phyloP scores from a whole-genome alignment of 2,113 vertebrate species.

The Gallinago media region DNA sequence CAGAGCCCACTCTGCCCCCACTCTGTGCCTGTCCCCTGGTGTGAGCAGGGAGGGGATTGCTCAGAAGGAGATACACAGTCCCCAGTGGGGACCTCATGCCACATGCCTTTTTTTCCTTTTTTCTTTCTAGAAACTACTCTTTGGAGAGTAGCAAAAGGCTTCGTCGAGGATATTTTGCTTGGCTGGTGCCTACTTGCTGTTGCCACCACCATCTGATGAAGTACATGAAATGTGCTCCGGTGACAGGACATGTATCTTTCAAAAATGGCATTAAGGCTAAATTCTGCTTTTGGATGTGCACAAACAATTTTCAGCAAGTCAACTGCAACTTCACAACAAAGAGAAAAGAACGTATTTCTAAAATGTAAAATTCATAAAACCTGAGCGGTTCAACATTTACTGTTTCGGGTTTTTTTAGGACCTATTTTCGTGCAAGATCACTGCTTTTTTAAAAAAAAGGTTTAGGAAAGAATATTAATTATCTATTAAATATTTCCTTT shows the following conservation, averaged over 20 bases:
- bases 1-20: accelerated
- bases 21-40: not conserved
- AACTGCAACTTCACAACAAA: not conserved
- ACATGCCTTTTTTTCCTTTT: too few species aligned
- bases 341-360: not conserved
- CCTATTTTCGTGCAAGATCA: not conserved
- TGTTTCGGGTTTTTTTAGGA: not conserved
- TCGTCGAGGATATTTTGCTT: not conserved
- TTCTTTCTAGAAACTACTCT: not conserved
- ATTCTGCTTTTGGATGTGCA: not conserved
- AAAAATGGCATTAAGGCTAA: not conserved
- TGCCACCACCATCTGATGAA: not conserved
- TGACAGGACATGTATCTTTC: not conserved
- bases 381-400: not conserved
- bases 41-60: accelerated
- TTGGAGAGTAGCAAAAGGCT: not conserved
- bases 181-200: not conserved
- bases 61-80: not conserved
- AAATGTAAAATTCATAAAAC: not conserved
- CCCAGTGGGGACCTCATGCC: not conserved
- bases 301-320: not conserved
- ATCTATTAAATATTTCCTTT: not conserved
- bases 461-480: not conserved
- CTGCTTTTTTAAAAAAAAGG: not conserved
- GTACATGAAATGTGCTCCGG: not conserved